Conservation (phyloP, 2,888 invertebrate genomes). For the Blastobasis lacticolella region DNA sequence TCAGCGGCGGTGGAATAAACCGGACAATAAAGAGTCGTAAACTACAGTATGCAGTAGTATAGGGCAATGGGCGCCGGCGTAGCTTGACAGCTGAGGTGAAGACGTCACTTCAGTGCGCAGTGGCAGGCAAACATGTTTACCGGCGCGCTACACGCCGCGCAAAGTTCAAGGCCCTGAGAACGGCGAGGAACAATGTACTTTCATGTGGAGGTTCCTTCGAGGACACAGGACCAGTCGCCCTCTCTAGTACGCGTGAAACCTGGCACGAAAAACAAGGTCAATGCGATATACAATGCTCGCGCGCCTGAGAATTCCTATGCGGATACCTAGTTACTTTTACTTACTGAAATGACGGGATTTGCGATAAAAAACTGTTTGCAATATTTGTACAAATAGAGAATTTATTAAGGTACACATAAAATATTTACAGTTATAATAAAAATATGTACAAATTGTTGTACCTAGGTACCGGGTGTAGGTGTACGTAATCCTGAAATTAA, state of each 20-base stretch:
- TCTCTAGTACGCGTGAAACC: background rate
- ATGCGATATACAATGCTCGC: too few species aligned
- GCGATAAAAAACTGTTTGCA: too few species aligned
- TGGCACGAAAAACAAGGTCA: too few species aligned
- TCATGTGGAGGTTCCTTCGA: slow-evolving; percentile 34
- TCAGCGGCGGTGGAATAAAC: slow-evolving; percentile 37
- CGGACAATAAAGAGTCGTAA: slow-evolving; percentile 20
- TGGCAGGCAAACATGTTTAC: slow-evolving; percentile 68
- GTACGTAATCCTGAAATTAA: too few species aligned
- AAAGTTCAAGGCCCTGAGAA: slow-evolving; percentile 67
- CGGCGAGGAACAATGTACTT: slow-evolving; percentile 46
- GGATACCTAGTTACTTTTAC: too few species aligned
- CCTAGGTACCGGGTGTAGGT: too few species aligned
- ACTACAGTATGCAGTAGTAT: slow-evolving; percentile 22
- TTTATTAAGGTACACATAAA: too few species aligned
- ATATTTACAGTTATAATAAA: too few species aligned
- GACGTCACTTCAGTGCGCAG: slow-evolving; percentile 61
- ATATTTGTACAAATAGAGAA: too few species aligned
- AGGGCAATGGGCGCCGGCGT: slow-evolving; percentile 3
- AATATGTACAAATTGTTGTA: too few species aligned
- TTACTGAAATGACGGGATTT: too few species aligned
- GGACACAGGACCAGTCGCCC: slow-evolving; percentile 19
- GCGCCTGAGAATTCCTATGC: too few species aligned
- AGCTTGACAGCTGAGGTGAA: background rate
- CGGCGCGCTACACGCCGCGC: slow-evolving; percentile 30